phyloP scores from a whole-genome alignment of 2,888 invertebrate species.

The Rapana venosa region DNA sequence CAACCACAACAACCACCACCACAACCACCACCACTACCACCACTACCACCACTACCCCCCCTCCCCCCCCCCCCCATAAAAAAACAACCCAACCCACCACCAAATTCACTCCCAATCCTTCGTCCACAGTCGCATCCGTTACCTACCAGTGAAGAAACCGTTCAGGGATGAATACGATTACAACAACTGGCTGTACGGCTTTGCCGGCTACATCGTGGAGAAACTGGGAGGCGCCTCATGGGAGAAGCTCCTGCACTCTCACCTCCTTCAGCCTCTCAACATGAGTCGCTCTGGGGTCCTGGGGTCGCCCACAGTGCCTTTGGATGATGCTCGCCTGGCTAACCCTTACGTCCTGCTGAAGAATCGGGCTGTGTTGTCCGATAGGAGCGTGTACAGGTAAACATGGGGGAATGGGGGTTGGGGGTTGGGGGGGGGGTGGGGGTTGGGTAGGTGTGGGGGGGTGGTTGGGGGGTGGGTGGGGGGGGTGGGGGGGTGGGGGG shows the following conservation, averaged over 20 bases:
- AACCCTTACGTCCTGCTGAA: slow-evolving; percentile 37
- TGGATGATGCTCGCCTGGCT: slow-evolving; percentile 33
- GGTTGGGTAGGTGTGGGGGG: too few species aligned
- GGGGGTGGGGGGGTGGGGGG: too few species aligned
- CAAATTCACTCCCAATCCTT: neutral
- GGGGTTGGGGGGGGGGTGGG: too few species aligned
- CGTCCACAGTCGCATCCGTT: neutral
- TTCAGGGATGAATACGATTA: slow-evolving; percentile 38
- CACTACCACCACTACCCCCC: too few species aligned
- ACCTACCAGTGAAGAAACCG: neutral
- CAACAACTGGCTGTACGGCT: slow-evolving; percentile 47
- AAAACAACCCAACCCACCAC: too few species aligned
- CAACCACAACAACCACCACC: too few species aligned
- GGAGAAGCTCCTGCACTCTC: slow-evolving; percentile 30
- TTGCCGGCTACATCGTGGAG: slow-evolving; percentile 22
- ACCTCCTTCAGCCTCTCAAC: slow-evolving; percentile 33
- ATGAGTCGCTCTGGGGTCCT: slow-evolving; percentile 35
- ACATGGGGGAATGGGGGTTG: too few species aligned
- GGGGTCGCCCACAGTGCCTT: neutral
- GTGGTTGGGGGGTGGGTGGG: too few species aligned
- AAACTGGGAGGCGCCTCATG: slow-evolving; percentile 37
- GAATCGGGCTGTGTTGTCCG: neutral
- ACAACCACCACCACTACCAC: too few species aligned
- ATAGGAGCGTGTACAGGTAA: slow-evolving; percentile 28
- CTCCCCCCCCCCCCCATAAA: too few species aligned